Percentiles rank a stretch among this genome's conserved stretches.
Evolutionary conservation across 2,888 invertebrate species (phyloP).

Genomic region (Chaetoderma sp.): DNA sequence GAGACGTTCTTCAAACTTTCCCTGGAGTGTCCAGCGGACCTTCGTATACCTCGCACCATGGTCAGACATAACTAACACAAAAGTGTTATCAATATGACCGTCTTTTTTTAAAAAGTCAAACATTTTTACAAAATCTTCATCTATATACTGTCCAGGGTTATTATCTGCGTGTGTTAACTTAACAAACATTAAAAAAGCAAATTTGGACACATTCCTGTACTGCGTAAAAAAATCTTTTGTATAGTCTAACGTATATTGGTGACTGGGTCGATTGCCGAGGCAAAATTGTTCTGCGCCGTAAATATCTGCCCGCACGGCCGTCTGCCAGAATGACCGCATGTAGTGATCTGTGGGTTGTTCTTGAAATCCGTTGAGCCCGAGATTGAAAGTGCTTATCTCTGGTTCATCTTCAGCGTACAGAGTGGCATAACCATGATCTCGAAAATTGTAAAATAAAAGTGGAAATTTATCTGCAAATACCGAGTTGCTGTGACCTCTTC

Average conservation of each 20-base stretch:
- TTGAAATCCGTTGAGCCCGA: slow-evolving; percentile 61
- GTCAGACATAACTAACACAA: slow-evolving; percentile 60
- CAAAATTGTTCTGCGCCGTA: slow-evolving; percentile 48
- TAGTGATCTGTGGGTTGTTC: slow-evolving; percentile 64
- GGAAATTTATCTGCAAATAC: slow-evolving; percentile 52
- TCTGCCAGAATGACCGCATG: slow-evolving; percentile 65
- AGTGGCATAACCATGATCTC: slow-evolving; percentile 59
- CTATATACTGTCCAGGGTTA: slow-evolving; percentile 60
- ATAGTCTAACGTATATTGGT: slow-evolving; percentile 56
- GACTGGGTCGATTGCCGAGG: slow-evolving; percentile 54
- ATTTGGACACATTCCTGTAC: slow-evolving; percentile 56
- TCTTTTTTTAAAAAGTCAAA: slow-evolving; percentile 41
- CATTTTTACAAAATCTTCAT: slow-evolving; percentile 51
- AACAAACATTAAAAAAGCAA: slow-evolving; percentile 55
- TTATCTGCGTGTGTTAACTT: slow-evolving; percentile 61
- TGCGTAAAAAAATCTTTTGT: slow-evolving; percentile 55
- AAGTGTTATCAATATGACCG: slow-evolving; percentile 54
- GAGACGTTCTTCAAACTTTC: slow-evolving; percentile 63
- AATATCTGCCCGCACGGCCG: slow-evolving; percentile 44
- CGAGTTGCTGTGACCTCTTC: slow-evolving; percentile 36
- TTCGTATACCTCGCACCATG: slow-evolving; percentile 60
- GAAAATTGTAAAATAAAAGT: slow-evolving; percentile 60
- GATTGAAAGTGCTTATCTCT: slow-evolving; percentile 55
- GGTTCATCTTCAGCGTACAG: slow-evolving; percentile 65
- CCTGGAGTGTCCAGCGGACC: slow-evolving; percentile 55